Percentiles rank a stretch among this genome's conserved stretches.
Evolutionary conservation across 2,113 vertebrate species (phyloP).

Genomic region (Sylvia atricapilla): DNA sequence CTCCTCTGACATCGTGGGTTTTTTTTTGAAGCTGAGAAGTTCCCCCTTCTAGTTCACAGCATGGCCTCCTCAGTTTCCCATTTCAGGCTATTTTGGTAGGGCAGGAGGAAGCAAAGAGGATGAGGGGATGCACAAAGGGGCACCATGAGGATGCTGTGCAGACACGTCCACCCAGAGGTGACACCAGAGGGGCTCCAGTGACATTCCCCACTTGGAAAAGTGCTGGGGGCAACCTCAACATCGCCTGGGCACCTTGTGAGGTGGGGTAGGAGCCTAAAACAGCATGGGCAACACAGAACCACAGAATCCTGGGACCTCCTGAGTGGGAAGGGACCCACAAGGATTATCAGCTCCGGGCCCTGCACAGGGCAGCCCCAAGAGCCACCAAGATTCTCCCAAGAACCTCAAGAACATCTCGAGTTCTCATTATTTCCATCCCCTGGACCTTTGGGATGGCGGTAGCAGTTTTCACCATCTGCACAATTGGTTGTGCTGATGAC

Average conservation of each 20-base stretch:
- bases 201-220: neutral
- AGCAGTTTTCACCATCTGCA: neutral
- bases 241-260: rapidly evolving
- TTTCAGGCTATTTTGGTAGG: neutral
- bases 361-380: neutral
- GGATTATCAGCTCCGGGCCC: neutral
- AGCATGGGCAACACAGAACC: neutral
- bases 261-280: neutral
- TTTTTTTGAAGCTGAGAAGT: neutral
- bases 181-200: neutral
- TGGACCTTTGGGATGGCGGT: neutral
- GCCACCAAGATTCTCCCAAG: neutral
- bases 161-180: neutral
- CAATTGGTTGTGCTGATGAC: rapidly evolving
- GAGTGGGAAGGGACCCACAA: neutral
- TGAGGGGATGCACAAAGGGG: neutral
- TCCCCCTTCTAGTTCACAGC: neutral
- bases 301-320: neutral
- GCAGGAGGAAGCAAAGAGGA: conserved; percentile 8
- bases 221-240: rapidly evolving
- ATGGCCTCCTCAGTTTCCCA: neutral
- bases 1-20: rapidly evolving
- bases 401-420: neutral
- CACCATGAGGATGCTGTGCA: rapidly evolving
- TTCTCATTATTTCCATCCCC: neutral